Base-by-base conservation (phyloP, 2,113 vertebrate genomes). In the Nothoprocta pentlandii region DNA sequence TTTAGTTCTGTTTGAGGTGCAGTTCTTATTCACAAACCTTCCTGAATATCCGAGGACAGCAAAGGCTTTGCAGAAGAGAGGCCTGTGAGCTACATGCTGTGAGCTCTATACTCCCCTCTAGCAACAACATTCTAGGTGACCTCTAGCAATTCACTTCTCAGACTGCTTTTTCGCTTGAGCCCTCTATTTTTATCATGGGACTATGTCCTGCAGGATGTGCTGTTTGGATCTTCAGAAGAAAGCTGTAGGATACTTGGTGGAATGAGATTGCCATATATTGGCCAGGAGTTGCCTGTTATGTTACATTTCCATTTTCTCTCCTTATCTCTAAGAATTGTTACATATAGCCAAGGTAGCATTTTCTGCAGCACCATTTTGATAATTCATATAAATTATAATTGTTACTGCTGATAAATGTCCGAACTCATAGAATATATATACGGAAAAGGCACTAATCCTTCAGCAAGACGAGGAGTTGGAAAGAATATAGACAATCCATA, bases 51-150 rank as follows among this genome's bases (percentile, higher is more conserved):
- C 41, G 53, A 91, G 49, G 36, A 89, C 68, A 87, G 16, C 30
- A 58, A 77, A 22, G 41, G 26, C 5, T 69, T 64, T 34, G 26
- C 17, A 30, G 4, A 16, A 59, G 70, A 78, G 64, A 77, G 64
- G 25, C 26, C 28, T 74, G 41, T 0, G 1, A 82, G 81, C 28
- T 20, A 19, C 0, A n/a, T 13, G 41, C 19, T 4, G 1, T 30
- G 10, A 71, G 76, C 78, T 54, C 67, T 28, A 5, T 34, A 16
- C 10, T 74, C 44, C 77, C 34, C 23, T 81, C 25, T 26, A 59
- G 59, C 53, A 91, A 11, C 22, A 68, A 32, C 20, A 81, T 12
- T 14, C 42, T n/a, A 25, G 10, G 25, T 87, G 68, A 88, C 22
- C 20, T 92, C 83, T 30, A 80, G 46, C 30, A 59, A 74, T 69